These are phyloP conservation scores for Sphenopsis melanotis DNA, from an alignment of 2,797 vertebrate genomes.

Conservation along the genomic window DNA sequence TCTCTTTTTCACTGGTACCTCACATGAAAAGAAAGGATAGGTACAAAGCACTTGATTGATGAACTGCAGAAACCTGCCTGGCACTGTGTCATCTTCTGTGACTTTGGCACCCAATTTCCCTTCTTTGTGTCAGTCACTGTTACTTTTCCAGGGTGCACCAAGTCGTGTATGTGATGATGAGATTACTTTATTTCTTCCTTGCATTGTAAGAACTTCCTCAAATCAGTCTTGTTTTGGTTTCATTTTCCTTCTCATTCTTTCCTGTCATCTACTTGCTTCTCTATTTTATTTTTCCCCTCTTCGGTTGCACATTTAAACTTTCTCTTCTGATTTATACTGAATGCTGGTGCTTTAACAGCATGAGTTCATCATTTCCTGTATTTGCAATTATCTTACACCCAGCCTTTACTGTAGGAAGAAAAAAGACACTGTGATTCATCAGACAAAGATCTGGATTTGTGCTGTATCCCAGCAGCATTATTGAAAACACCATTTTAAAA, in stretches of 20 bases:
- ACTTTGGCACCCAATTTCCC: background rate
- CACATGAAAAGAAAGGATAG: background rate
- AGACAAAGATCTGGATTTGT: background rate
- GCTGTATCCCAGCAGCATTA: background rate
- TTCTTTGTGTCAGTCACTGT: background rate
- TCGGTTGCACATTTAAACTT: background rate
- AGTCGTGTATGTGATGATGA: background rate
- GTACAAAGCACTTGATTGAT: background rate
- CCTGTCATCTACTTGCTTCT: background rate
- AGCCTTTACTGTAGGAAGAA: background rate
- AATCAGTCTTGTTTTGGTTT: background rate
- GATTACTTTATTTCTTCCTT: constrained; percentile 1
- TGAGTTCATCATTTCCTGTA: background rate
- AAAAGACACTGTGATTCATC: background rate
- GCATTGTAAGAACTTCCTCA: constrained; percentile 8
- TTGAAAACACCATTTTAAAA: background rate
- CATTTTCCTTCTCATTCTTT: constrained; percentile 25
- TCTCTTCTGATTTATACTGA: background rate
- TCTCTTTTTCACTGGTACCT: background rate
- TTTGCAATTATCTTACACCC: background rate
- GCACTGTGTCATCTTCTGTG: background rate
- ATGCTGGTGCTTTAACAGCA: background rate
- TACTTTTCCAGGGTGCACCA: background rate
- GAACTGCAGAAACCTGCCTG: background rate
- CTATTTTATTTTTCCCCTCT: background rate